Conservation (phyloP, 1,140 invertebrate genomes). For the Hestina assimilis region DNA sequence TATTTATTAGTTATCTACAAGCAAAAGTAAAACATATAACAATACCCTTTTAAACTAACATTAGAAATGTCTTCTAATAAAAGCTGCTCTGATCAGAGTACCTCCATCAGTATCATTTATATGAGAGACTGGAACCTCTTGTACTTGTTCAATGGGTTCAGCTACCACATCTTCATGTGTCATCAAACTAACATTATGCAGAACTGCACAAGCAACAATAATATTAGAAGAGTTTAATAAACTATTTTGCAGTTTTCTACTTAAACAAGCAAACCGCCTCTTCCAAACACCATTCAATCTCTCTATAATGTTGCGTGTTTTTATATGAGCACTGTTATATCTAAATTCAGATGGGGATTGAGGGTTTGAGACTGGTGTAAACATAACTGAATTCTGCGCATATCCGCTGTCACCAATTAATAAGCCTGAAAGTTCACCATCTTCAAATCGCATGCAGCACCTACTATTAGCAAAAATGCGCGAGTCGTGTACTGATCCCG, state of each 20-base stretch:
- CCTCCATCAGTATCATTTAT: not conserved
- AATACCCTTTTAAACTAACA: no score
- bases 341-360: conserved; percentile 1
- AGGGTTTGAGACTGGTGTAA: conserved; percentile 12
- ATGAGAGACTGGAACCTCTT: not conserved
- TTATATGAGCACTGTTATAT: conserved; percentile 20
- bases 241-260: conserved; percentile 4
- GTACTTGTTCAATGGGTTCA: not conserved
- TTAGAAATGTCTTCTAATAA: not conserved
- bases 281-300: conserved; percentile 22
- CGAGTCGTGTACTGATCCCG: not conserved
- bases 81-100: not conserved
- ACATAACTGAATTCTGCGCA: conserved; percentile 17
- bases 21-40: no score
- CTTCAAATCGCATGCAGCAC: conserved; percentile 21
- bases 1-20: no score
- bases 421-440: conserved; percentile 27
- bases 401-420: conserved; percentile 26
- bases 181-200: conserved; percentile 7
- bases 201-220: conserved; percentile 10
- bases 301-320: conserved; percentile 3
- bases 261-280: conserved; percentile 3
- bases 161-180: not conserved
- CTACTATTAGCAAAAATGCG: conserved; percentile 10
- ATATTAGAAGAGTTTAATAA: conserved; percentile 6